phyloP scores from a whole-genome alignment of 2,888 invertebrate genomes.

The Syrista parreyssii region DNA sequence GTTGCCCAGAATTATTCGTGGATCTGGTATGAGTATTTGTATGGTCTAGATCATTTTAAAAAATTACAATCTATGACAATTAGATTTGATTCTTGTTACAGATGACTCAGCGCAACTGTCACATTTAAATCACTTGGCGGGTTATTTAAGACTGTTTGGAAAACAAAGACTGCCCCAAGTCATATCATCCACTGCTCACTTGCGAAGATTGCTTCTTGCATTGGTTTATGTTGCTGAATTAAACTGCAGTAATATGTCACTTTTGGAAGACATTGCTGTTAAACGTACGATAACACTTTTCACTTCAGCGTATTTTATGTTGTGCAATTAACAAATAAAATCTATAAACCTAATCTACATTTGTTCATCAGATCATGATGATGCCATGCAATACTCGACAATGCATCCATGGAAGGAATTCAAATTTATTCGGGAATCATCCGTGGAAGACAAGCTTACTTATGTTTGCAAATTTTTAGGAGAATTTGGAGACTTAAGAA shows the following conservation, averaged over 20 bases:
- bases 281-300: constrained; percentile 53
- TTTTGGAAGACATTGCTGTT: constrained; percentile 68
- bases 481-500: constrained; percentile 68
- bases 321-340: neutral
- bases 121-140: constrained; percentile 74
- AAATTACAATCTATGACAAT: neutral
- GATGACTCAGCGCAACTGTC: constrained; percentile 74
- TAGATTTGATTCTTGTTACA: constrained; percentile 35
- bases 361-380: constrained; percentile 60
- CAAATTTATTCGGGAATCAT: constrained; percentile 70
- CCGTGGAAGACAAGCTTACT: constrained; percentile 68
- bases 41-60: neutral
- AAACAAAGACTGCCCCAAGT: constrained; percentile 70
- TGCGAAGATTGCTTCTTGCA: constrained; percentile 71
- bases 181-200: constrained; percentile 69
- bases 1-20: constrained; percentile 75
- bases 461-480: constrained; percentile 71
- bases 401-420: constrained; percentile 73
- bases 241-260: constrained; percentile 66
- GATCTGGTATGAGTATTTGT: constrained; percentile 44
- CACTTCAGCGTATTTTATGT: neutral
- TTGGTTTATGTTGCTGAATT: constrained; percentile 70
- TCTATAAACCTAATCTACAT: constrained; percentile 7
- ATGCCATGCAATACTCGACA: constrained; percentile 56
- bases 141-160: constrained; percentile 74